Conservation (phyloP, 2,113 vertebrate genomes). For the Erythrolamprus reginae region DNA sequence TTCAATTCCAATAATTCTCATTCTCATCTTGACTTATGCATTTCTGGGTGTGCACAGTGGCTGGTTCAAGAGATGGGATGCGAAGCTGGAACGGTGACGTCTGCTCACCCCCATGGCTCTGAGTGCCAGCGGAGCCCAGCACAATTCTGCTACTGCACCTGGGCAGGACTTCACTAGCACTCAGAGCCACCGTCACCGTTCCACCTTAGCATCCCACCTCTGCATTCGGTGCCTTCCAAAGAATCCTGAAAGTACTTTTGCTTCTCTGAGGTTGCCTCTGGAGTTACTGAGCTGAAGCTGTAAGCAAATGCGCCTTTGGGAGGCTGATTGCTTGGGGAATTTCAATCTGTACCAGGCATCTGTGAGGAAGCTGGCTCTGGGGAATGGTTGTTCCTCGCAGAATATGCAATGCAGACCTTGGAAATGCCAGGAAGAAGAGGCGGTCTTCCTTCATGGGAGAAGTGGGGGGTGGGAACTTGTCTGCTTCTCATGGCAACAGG, state of each 20-base stretch:
- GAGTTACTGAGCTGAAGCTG: not conserved
- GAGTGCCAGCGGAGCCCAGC: no score
- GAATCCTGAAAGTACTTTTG: not conserved
- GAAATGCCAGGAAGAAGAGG: not conserved
- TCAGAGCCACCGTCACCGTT: no score
- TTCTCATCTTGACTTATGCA: not conserved
- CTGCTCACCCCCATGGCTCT: no score
- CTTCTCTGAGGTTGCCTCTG: not conserved
- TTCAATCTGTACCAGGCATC: not conserved
- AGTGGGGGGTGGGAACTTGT: not conserved
- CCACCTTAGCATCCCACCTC: no score
- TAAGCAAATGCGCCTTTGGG: not conserved
- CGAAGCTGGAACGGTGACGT: no score
- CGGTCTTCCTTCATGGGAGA: not conserved
- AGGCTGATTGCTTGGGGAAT: not conserved
- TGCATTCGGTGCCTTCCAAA: not conserved
- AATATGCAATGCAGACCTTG: not conserved
- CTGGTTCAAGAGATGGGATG: no score
- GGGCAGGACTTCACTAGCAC: no score
- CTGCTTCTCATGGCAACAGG: not conserved
- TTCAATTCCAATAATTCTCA: not conserved
- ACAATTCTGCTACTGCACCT: no score
- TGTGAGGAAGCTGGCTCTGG: not conserved
- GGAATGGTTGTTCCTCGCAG: not conserved
- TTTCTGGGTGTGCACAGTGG: not conserved